Evolutionary conservation across 2,113 vertebrate species (phyloP), one percentile per base, ranked within the genome.

Genomic region (Phodopus roborovskii): DNA sequence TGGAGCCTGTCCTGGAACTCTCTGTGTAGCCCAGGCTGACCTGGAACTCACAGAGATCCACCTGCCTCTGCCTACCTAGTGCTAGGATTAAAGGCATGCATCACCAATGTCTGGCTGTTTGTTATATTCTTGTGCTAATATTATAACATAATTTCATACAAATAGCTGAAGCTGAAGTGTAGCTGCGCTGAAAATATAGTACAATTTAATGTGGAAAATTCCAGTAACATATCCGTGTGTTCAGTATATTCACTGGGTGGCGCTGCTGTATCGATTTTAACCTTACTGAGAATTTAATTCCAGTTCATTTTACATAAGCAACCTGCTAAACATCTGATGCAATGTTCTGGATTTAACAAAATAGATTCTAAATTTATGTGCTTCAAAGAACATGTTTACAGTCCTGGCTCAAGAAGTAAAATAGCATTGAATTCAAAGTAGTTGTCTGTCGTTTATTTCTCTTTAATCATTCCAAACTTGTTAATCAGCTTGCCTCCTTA

Each of bases 231-330:
- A 91, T 48, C 79, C 39, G 2, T 77, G 30, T 71, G 12, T 39
- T 82, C 19, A 33, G 24, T 64, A 33, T 58, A 26, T 26, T 77
- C 97, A 88, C 97, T 95, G 45, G 97, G 96, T 94, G 97, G 96
- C 75, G 33, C 95, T 93, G 26, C 93, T 95, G 96, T 30, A n/a
- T 87, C 42, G 68, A 26, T 48, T 22, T 60, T 92, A 83, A 71
- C 62, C 39, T 85, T 62, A 36, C 30, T 13, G 33, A 28, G n/a
- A 3, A 12, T 62, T 53, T 84, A 45, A 3, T 75, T 56, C 33
- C 10, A 2, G 81, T 95, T 92, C 50, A 17, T 91, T 93, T 79
- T 70, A 45, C 7, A 7, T 30, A 71, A 88, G 58, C 75, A 66
- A 92, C 71, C 20, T 62, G 62, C 79, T 75, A 73, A 70, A 66